These are phyloP conservation scores for Lithosia quadra DNA, from an alignment of 2,888 invertebrate species.

Conservation along the genomic window DNA sequence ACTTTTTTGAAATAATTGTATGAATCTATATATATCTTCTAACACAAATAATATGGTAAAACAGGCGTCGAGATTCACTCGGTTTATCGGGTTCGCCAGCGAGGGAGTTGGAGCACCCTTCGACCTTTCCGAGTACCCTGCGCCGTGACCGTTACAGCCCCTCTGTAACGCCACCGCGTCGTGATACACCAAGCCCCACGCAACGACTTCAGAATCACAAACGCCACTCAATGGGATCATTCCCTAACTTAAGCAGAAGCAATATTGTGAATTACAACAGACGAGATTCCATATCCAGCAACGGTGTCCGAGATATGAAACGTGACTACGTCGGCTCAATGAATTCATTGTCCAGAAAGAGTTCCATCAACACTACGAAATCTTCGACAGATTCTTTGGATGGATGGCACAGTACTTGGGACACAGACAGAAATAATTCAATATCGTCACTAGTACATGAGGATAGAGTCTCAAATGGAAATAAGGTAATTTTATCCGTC, in stretches of 20 bases:
- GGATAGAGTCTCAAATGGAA: slow-evolving; percentile 77
- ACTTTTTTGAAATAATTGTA: slow-evolving; percentile 6
- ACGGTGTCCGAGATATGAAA: slow-evolving; percentile 81
- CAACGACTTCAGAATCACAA: slow-evolving; percentile 72
- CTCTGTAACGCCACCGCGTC: slow-evolving; percentile 79
- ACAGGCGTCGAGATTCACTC: slow-evolving; percentile 88
- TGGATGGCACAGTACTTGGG: slow-evolving; percentile 90
- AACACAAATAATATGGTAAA: slow-evolving; percentile 54
- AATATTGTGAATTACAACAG: slow-evolving; percentile 79
- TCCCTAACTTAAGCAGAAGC: slow-evolving; percentile 74
- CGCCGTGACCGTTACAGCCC: slow-evolving; percentile 87
- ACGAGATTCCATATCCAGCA: slow-evolving; percentile 75
- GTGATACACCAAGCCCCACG: slow-evolving; percentile 82
- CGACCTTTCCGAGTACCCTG: slow-evolving; percentile 90
- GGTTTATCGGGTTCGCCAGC: slow-evolving; percentile 86
- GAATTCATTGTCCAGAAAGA: slow-evolving; percentile 81
- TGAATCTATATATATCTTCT: slow-evolving; percentile 23
- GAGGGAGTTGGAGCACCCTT: slow-evolving; percentile 90
- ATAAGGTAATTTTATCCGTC: slow-evolving; percentile 73
- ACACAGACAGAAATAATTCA: slow-evolving; percentile 88
- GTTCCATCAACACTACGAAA: slow-evolving; percentile 81
- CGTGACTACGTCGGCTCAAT: slow-evolving; percentile 84
- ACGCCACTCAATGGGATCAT: slow-evolving; percentile 81
- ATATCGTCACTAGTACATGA: slow-evolving; percentile 87
- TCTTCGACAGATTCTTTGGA: slow-evolving; percentile 91